phyloP scores from a whole-genome alignment of 2,797 vertebrate genomes.

The Petrocephalus schoutedeni region DNA sequence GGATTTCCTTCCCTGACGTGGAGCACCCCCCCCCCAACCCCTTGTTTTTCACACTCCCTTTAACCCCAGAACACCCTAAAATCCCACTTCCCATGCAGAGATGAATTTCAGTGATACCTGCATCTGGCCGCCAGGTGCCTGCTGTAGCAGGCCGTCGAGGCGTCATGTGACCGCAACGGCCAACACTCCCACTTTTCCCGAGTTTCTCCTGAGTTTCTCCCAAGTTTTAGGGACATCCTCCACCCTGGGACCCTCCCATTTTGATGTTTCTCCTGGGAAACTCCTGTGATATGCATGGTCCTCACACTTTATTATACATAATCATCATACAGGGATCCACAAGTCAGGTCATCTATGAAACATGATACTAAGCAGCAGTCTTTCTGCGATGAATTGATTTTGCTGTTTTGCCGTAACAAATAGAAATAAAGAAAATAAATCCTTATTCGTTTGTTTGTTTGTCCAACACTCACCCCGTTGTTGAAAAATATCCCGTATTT shows the following conservation, averaged over 20 bases:
- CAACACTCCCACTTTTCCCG: neutral
- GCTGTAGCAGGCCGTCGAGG: neutral
- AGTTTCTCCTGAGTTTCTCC: neutral
- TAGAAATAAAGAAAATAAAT: too few relatives aligned
- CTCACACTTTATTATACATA: neutral
- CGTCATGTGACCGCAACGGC: neutral
- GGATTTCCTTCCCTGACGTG: neutral
- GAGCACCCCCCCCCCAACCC: too few relatives aligned
- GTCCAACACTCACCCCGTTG: too few relatives aligned
- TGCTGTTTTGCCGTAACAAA: too few relatives aligned
- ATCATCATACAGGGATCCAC: neutral
- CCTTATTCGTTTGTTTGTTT: too few relatives aligned
- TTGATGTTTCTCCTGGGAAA: neutral
- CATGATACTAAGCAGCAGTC: neutral
- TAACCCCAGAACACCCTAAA: too few relatives aligned
- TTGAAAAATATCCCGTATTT: too few relatives aligned
- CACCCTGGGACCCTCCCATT: neutral
- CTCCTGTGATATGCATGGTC: neutral
- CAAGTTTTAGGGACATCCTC: neutral
- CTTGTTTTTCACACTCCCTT: too few relatives aligned
- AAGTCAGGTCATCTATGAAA: neutral
- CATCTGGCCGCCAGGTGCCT: neutral
- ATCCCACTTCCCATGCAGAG: neutral
- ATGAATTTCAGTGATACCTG: neutral
- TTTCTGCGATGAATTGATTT: too few relatives aligned